Conservation (phyloP, 2,113 vertebrate genomes). For the Ciconia boyciana region DNA sequence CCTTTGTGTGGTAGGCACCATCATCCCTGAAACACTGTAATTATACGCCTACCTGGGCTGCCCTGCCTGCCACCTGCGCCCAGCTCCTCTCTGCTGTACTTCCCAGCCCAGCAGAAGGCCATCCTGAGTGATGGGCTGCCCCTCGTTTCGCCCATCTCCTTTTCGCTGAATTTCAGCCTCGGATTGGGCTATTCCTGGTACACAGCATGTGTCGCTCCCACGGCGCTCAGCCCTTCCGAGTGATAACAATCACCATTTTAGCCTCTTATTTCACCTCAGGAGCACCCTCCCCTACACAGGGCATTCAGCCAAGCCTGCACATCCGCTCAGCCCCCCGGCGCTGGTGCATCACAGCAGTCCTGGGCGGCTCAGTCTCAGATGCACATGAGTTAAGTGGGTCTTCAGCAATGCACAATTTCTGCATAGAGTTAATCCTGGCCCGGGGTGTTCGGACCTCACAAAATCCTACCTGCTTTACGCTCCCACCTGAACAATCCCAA, state of each 20-base stretch:
- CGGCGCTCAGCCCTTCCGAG: neutral
- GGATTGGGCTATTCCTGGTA: neutral
- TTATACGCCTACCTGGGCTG: fast-evolving
- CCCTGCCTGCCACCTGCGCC: fast-evolving
- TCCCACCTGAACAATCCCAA: neutral
- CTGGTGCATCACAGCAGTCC: too few species aligned
- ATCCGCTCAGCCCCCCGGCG: neutral
- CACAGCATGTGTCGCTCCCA: fast-evolving
- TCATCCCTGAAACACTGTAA: fast-evolving
- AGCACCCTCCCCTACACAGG: neutral
- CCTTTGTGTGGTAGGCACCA: neutral
- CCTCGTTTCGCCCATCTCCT: neutral
- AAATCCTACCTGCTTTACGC: neutral
- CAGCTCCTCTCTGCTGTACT: neutral
- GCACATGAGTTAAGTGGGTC: neutral
- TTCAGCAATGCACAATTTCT: neutral
- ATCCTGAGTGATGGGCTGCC: neutral
- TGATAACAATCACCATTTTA: neutral
- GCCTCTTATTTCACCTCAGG: neutral
- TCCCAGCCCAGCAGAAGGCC: neutral
- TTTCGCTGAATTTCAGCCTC: neutral
- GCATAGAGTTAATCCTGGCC: neutral
- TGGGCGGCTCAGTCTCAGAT: neutral
- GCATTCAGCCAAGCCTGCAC: fast-evolving
- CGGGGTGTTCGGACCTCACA: neutral